Evolutionary conservation across 2,797 vertebrate genomes (phyloP).

Genomic region (Numenius phaeopus): DNA sequence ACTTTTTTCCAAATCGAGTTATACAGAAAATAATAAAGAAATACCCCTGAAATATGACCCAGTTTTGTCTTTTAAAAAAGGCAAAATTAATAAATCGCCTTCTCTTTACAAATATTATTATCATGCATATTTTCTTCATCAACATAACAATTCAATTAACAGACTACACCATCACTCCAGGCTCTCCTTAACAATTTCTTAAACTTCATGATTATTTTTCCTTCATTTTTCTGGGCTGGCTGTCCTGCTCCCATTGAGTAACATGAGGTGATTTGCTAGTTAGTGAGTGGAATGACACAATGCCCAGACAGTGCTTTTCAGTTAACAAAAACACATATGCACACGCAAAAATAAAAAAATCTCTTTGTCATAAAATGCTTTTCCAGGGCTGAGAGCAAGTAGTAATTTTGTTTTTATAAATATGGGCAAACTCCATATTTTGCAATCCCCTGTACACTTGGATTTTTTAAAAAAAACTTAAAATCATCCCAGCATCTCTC

Average conservation of each 20-base stretch:
- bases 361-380: background rate
- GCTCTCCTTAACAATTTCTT: background rate
- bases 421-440: background rate
- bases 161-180: background rate
- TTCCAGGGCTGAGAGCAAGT: background rate
- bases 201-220: background rate
- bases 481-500: background rate
- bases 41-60: background rate
- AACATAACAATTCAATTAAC: background rate
- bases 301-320: background rate
- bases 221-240: background rate
- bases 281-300: background rate
- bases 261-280: background rate
- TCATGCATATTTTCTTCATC: background rate
- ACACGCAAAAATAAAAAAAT: background rate
- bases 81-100: background rate
- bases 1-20: background rate
- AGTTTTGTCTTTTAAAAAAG: background rate
- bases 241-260: background rate
- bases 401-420: background rate
- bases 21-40: background rate
- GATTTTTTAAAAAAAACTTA: background rate
- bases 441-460: background rate
- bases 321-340: background rate
- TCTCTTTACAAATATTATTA: background rate